phyloP scores from a whole-genome alignment of 2,797 vertebrate species.

The Sarcophilus harrisii region DNA sequence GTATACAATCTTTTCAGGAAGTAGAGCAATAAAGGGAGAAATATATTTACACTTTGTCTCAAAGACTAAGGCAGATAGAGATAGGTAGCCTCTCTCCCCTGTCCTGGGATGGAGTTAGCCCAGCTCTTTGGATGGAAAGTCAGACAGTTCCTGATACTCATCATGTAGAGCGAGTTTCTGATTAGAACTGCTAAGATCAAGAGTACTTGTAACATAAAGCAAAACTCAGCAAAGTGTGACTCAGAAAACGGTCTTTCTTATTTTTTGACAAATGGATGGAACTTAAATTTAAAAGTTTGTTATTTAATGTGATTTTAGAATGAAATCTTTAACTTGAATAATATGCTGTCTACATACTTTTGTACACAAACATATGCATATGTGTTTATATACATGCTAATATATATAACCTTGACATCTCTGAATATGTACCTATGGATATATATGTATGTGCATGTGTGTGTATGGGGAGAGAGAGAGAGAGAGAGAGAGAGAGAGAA shows the following conservation, averaged over 20 bases:
- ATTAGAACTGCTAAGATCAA: neutral
- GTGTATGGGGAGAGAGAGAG: too few species aligned
- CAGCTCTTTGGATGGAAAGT: neutral
- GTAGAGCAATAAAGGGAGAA: neutral
- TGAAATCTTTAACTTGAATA: constrained; percentile 35
- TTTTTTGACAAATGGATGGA: constrained; percentile 71
- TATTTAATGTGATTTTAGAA: constrained; percentile 55
- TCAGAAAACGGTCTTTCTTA: constrained; percentile 67
- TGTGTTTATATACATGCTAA: neutral
- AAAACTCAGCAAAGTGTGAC: constrained; percentile 53
- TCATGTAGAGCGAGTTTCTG: neutral
- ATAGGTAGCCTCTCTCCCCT: neutral
- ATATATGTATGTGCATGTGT: too few species aligned
- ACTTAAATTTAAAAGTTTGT: constrained; percentile 57
- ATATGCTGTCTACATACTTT: neutral
- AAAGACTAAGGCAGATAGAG: neutral
- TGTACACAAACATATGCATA: neutral
- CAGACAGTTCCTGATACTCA: neutral
- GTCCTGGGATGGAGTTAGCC: neutral
- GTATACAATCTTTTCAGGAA: neutral
- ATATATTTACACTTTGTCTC: neutral
- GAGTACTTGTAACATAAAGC: constrained; percentile 52
- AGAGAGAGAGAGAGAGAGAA: too few species aligned
- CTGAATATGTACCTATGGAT: too few species aligned
- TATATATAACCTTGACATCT: neutral